Conservation (phyloP, 2,888 invertebrate genomes). For the Leptothorax acervorum region DNA sequence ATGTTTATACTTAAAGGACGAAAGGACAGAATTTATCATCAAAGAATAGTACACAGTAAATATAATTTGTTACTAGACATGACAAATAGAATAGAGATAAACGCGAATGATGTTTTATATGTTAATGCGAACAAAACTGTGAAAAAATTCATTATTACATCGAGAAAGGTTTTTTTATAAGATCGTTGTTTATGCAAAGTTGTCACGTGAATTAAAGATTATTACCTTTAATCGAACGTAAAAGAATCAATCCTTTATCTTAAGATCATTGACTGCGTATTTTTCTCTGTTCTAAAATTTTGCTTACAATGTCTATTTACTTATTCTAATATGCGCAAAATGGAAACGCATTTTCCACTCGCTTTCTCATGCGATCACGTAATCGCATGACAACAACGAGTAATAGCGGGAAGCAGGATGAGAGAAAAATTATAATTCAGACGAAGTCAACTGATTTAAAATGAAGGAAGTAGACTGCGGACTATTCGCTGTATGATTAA, state of each 20-base stretch:
- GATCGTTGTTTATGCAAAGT: background rate
- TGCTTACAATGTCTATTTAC: background rate
- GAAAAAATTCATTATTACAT: background rate
- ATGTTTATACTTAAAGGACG: background rate
- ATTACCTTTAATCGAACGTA: background rate
- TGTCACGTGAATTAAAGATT: slow-evolving; percentile 7
- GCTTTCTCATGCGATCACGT: background rate
- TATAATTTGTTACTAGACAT: background rate
- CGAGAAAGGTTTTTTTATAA: background rate
- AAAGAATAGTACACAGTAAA: background rate
- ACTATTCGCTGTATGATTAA: slow-evolving; percentile 4
- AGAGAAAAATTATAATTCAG: slow-evolving; percentile 2
- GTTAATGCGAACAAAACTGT: background rate
- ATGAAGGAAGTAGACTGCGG: background rate
- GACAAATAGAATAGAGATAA: background rate
- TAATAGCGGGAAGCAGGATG: background rate
- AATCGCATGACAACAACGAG: background rate
- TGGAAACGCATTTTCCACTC: background rate
- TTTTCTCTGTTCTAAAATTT: background rate
- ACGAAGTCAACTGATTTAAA: background rate
- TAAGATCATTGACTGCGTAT: background rate
- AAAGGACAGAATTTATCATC: background rate
- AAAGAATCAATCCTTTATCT: background rate
- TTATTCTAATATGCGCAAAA: background rate
- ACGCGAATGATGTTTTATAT: background rate